Conservation (phyloP, 2,888 invertebrate species). For the Acrocyrtus sp. region DNA sequence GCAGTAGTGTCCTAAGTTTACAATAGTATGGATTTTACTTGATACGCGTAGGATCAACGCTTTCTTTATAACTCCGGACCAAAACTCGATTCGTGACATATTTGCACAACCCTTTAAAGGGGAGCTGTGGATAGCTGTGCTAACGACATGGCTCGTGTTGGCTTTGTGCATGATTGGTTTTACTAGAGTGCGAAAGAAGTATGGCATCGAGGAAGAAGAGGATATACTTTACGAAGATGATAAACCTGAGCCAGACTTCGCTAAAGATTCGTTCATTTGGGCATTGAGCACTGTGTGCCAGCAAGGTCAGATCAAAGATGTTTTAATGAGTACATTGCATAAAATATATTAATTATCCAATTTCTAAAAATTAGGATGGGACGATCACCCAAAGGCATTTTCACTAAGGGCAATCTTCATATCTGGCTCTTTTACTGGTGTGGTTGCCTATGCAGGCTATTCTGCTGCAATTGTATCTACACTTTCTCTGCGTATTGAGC, state of each 20-base stretch:
- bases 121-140: constrained; percentile 58
- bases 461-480: constrained; percentile 62
- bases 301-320: constrained; percentile 54
- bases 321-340: background rate
- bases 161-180: constrained; percentile 58
- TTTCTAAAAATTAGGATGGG: constrained; percentile 62
- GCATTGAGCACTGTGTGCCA: constrained; percentile 61
- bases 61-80: constrained; percentile 52
- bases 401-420: constrained; percentile 59
- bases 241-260: constrained; percentile 55
- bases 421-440: constrained; percentile 58
- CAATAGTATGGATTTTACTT: no score
- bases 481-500: constrained; percentile 53
- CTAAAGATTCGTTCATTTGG: constrained; percentile 59
- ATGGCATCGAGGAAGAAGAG: constrained; percentile 20
- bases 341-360: background rate
- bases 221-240: constrained; percentile 11
- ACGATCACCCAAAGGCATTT: constrained; percentile 58
- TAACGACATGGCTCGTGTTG: constrained; percentile 57
- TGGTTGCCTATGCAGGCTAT: constrained; percentile 61
- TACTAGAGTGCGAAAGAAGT: constrained; percentile 48
- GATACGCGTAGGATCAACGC: constrained; percentile 51
- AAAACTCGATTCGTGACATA: constrained; percentile 59
- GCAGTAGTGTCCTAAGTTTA: no score
- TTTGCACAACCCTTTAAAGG: constrained; percentile 58